Conservation (phyloP, 2,888 invertebrate species). For the Eledona agricola region DNA sequence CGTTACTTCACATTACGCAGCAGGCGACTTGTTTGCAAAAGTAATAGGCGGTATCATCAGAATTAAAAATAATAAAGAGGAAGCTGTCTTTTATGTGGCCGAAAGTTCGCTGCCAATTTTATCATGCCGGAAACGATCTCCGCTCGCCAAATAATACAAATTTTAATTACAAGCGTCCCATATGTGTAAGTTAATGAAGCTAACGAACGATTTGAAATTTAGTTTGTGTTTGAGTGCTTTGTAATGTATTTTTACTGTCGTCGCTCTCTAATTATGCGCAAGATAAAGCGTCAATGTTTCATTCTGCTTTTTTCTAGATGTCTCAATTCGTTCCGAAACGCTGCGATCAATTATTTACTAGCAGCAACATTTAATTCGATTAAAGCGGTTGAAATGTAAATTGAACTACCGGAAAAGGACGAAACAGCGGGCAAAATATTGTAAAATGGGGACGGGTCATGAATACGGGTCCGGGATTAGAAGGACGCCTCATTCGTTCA, state of each 20-base stretch:
- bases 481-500: slow-evolving; percentile 46
- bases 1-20: slow-evolving; percentile 50
- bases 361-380: slow-evolving; percentile 14
- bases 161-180: slow-evolving; percentile 1
- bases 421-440: slow-evolving; percentile 36
- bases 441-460: slow-evolving; percentile 45
- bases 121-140: slow-evolving; percentile 30
- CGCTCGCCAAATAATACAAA: slow-evolving; percentile 6
- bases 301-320: slow-evolving; percentile 14
- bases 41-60: slow-evolving; percentile 50
- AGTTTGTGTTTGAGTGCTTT: too few species aligned
- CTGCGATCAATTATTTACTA: slow-evolving; percentile 27
- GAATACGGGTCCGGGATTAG: slow-evolving; percentile 50
- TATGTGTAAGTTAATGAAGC: too few species aligned
- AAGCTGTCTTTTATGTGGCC: slow-evolving; percentile 44
- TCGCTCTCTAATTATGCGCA: too few species aligned
- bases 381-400: slow-evolving; percentile 11
- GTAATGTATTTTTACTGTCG: too few species aligned
- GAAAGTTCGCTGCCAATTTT: slow-evolving; percentile 32
- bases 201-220: too few species aligned
- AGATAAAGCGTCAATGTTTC: slow-evolving; percentile 33
- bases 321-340: slow-evolving; percentile 4
- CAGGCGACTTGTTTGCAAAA: slow-evolving; percentile 48
- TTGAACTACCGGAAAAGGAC: slow-evolving; percentile 12
- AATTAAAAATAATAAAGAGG: slow-evolving; percentile 51